phyloP scores from a whole-genome alignment of 2,888 invertebrate species.

The Hoplodrina ambigua region DNA sequence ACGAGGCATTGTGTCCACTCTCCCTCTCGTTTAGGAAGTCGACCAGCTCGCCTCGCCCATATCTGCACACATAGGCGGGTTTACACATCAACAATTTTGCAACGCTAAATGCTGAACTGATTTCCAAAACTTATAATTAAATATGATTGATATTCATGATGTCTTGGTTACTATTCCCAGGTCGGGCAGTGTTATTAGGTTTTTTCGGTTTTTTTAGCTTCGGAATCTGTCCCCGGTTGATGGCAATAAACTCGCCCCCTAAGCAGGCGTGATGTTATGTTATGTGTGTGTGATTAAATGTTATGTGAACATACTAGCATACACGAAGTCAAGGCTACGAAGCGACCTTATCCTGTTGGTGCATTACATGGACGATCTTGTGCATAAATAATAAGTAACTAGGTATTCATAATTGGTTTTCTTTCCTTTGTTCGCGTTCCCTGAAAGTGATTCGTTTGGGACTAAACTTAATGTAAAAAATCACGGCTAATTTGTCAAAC shows the following conservation, averaged over 20 bases:
- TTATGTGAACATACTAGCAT: background rate
- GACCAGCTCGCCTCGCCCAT: constrained; percentile 55
- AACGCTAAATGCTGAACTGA: background rate
- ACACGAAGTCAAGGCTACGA: background rate
- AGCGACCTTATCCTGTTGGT: background rate
- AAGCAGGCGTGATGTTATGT: no score
- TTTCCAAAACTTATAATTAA: no score
- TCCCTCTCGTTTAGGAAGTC: constrained; percentile 74
- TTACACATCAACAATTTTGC: background rate
- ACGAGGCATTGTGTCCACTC: constrained; percentile 70
- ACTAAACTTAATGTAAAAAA: background rate
- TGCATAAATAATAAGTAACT: background rate
- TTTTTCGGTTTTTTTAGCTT: no score
- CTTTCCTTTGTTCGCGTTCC: background rate
- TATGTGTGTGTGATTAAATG: no score
- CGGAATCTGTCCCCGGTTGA: no score
- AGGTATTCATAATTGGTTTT: background rate
- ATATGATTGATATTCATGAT: no score
- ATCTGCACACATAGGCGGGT: background rate
- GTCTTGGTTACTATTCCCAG: no score
- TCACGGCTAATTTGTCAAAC: background rate
- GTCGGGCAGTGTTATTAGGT: no score
- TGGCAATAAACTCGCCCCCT: no score
- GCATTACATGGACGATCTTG: background rate
- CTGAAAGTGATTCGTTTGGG: background rate